A percentile compares a stretch with the other conserved stretches of the same genome.
phyloP scores from a whole-genome alignment of 2,888 invertebrate species.

The Alsophila aescularia region DNA sequence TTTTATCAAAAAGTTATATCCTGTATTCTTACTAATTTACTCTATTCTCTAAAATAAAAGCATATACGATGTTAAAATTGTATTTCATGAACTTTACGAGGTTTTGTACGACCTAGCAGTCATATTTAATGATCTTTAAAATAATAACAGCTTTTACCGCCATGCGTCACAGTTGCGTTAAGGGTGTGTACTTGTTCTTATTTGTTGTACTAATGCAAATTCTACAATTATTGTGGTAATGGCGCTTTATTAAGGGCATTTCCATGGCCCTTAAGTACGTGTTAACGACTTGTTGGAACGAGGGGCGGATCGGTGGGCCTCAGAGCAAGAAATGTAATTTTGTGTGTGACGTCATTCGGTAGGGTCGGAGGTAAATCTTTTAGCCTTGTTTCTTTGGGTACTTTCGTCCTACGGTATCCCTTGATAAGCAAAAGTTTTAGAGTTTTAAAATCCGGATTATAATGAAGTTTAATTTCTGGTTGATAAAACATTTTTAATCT shows the following conservation, averaged over 20 bases:
- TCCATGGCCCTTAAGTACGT: slow-evolving; percentile 18
- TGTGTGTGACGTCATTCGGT: slow-evolving; percentile 8
- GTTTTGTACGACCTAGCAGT: too few species aligned
- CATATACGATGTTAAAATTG: too few species aligned
- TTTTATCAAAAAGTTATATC: too few species aligned
- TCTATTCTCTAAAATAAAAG: too few species aligned
- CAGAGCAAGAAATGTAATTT: slow-evolving; percentile 8
- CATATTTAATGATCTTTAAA: too few species aligned
- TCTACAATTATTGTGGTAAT: slow-evolving; percentile 6
- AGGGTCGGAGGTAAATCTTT: background rate
- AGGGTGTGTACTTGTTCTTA: background rate
- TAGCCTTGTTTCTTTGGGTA: background rate
- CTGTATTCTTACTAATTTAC: too few species aligned
- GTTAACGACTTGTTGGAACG: slow-evolving; percentile 17
- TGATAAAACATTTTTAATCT: too few species aligned
- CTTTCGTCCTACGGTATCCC: too few species aligned
- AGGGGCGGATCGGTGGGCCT: slow-evolving; percentile 7
- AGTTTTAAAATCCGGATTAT: too few species aligned
- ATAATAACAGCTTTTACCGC: background rate
- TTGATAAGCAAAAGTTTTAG: too few species aligned
- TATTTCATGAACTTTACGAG: too few species aligned
- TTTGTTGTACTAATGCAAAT: slow-evolving; percentile 14
- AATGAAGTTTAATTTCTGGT: too few species aligned
- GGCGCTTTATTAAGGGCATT: slow-evolving; percentile 13
- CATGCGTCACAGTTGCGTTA: slow-evolving; percentile 10